Evolutionary conservation across 23 tunicate species (phyloP).

Genomic region (Clavelina lepadiformis): DNA sequence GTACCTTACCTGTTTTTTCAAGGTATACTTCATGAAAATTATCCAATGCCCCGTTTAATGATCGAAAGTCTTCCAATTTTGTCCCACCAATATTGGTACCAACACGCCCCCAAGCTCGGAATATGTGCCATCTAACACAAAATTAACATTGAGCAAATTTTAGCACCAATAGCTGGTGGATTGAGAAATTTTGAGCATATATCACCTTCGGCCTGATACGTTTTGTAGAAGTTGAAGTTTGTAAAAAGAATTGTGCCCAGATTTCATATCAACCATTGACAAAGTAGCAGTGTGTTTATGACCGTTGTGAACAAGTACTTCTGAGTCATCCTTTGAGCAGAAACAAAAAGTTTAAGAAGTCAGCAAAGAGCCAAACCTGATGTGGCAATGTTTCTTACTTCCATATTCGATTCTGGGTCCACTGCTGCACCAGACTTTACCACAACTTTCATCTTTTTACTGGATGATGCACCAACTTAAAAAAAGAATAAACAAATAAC

Average conservation of each 20-base stretch:
- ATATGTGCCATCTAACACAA: slow-evolving; percentile 57
- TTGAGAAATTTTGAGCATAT: no score
- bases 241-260: slow-evolving; percentile 86
- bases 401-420: slow-evolving; percentile 78
- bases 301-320: slow-evolving; percentile 23
- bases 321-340: slow-evolving; percentile 7
- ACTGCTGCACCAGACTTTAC: slow-evolving; percentile 88
- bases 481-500: no score
- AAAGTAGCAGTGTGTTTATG: slow-evolving; percentile 83
- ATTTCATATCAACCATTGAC: slow-evolving; percentile 81
- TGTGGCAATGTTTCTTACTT: slow-evolving; percentile 28
- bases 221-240: slow-evolving; percentile 64
- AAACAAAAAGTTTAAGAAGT: not conserved
- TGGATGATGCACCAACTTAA: no score
- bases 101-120: slow-evolving; percentile 97
- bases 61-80: slow-evolving; percentile 59
- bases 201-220: slow-evolving; percentile 29
- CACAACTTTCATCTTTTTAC: slow-evolving; percentile 66
- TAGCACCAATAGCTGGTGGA: no score
- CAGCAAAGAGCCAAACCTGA: not conserved
- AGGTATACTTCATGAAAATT: slow-evolving; percentile 46
- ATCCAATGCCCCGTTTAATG: slow-evolving; percentile 19
- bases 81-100: slow-evolving; percentile 93
- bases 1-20: slow-evolving; percentile 77
- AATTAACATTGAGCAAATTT: not conserved